Percentiles rank a stretch among this genome's conserved stretches.
phyloP scores from a whole-genome alignment of 2,113 vertebrate genomes.

The Ginglymostoma cirratum region DNA sequence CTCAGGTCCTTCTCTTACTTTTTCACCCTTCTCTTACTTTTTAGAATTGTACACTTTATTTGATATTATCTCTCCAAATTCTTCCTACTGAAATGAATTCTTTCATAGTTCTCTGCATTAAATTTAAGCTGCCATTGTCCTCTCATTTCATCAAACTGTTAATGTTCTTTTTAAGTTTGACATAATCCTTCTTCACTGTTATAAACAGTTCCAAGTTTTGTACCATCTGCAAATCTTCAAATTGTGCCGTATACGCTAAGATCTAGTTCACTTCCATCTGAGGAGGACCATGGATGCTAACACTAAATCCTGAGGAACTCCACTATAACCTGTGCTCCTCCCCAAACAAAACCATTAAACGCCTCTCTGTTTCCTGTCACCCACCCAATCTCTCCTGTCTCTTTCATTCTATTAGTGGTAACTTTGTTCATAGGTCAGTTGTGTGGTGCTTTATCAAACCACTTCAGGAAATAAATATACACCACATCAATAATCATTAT shows the following conservation, averaged over 20 bases:
- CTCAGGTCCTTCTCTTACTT: background rate
- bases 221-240: background rate
- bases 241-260: background rate
- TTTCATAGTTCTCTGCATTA: background rate
- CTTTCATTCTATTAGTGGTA: background rate
- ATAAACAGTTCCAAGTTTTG: background rate
- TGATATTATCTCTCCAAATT: background rate
- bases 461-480: too few species aligned
- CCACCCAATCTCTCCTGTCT: background rate
- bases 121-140: background rate
- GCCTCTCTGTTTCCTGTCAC: background rate
- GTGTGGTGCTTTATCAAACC: too few species aligned
- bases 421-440: background rate
- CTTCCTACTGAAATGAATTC: background rate
- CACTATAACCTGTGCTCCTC: background rate
- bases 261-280: background rate
- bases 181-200: too few species aligned
- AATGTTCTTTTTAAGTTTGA: too few species aligned
- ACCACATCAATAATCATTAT: too few species aligned
- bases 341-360: background rate
- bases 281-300: background rate
- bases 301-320: background rate
- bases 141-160: background rate
- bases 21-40: too few species aligned
- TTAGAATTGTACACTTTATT: background rate